Evolutionary conservation across 2,797 vertebrate genomes (phyloP), one percentile per base, ranked within the genome.

Genomic region (Hydrolagus colliei): DNA sequence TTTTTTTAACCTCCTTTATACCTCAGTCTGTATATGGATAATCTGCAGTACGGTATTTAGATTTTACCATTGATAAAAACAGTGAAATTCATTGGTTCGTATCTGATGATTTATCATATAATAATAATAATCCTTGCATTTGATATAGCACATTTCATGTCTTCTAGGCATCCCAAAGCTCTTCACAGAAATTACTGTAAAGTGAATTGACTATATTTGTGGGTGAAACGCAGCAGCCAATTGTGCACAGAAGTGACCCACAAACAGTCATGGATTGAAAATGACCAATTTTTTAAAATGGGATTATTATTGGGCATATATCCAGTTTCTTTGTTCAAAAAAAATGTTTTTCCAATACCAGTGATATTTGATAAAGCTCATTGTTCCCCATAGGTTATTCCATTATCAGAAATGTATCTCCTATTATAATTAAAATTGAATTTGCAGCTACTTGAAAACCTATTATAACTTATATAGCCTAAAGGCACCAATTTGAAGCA

Each of bases 351-450:
- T 16, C 2, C 16, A 82, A 82, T 65, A 82, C 65, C 16, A 80
- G 61, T 52, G 41, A 52, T 52, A 52, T 3, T 52, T 52, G 41
- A 52, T 6, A 52, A 52, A 52, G 41, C 2, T 52, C 41, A 52
- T 27, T 12, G 0, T 22, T 9, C 61, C 73, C 32, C 14, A 27
- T 2, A 18, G 32, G 73, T 52, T 75, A 35, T 16, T 75, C 32
- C 16, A 75, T 18, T 52, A 52, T 52, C 35, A 75, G 62, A 67
- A 68, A 82, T 67, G 12, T 68, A 82, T 82, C 62, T 82, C 67
- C 18, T 5, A 82, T 65, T 67, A 27, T 82, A 77, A 77, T 77
- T 77, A 77, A 61, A 77, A 77, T 59, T 61, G 52, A 76, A 63
- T 68, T 82, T 68, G 9, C 27, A 82, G 16, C n/a, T 82, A 82